Percentiles rank a stretch among this genome's conserved stretches.
Evolutionary conservation across 2,888 invertebrate species (phyloP).

Genomic region (Eubasilissa splendida): DNA sequence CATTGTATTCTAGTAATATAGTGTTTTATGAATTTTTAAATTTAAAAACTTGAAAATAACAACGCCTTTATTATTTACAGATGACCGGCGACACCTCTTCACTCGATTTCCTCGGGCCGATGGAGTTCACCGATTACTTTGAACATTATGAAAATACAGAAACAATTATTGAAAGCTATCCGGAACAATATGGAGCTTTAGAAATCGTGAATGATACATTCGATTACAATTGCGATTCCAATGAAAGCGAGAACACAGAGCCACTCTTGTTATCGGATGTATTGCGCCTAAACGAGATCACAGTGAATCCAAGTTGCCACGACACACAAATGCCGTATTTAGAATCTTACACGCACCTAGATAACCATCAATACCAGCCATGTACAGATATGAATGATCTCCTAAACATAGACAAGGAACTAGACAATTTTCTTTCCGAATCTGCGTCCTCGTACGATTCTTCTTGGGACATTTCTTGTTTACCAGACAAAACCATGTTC

Average conservation of each 20-base stretch:
- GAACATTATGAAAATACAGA: constrained; percentile 35
- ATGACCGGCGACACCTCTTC: constrained; percentile 44
- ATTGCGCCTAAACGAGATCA: constrained; percentile 51
- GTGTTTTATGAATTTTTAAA: not conserved
- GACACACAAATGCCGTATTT: constrained; percentile 19
- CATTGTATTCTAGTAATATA: no score
- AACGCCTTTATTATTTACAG: constrained; percentile 23
- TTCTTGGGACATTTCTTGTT: constrained; percentile 62
- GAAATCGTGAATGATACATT: constrained; percentile 17
- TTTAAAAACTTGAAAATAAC: not conserved
- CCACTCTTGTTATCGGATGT: constrained; percentile 51
- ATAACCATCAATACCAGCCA: constrained; percentile 8
- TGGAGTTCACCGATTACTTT: constrained; percentile 31
- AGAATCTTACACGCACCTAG: constrained; percentile 11
- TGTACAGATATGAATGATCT: constrained; percentile 32
- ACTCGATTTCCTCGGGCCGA: constrained; percentile 6
- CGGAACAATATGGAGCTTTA: constrained; percentile 23
- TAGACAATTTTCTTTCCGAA: constrained; percentile 54
- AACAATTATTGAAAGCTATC: constrained; percentile 23
- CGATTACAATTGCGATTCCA: constrained; percentile 6
- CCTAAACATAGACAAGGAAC: constrained; percentile 51
- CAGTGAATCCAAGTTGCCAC: constrained; percentile 49
- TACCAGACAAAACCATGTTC: constrained; percentile 73
- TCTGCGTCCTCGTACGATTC: constrained; percentile 31
- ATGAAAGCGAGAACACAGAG: constrained; percentile 29